Base-by-base conservation (phyloP, 2,113 vertebrate species). In the Otolemur garnettii region DNA sequence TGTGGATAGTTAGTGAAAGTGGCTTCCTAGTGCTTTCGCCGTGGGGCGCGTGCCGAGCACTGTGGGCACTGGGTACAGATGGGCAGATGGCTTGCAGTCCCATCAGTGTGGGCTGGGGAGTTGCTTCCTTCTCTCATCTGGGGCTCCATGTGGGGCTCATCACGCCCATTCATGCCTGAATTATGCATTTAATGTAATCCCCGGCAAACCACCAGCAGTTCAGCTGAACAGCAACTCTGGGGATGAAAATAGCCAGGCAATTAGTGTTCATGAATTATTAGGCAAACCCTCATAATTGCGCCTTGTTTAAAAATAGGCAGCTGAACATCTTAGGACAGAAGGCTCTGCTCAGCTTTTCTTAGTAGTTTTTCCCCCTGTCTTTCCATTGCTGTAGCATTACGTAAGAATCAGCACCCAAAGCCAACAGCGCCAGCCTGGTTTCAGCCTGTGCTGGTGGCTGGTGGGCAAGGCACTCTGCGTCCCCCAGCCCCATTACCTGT, bases 341-440 rank as follows among this genome's bases (percentile, higher is more conserved):
- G 75, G 13, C 50, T 84, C 21, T 62, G 35, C 84, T 96, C 33
- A 89, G 55, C 84, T 93, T 94, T 79, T 79, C 72, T n/a, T 15
- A 11, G 4, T 24, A 22, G 6, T 45, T 71, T 55, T 30, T 42
- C 7, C 19, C n/a, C 19, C 21, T 19, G 35, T 21, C 50, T 84
- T 91, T 26, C 24, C 24, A 75, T 85, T 60, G 69, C 11, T 35
- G 9, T 33, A 79, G 45, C 42, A 42, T 89, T 59, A 30, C 4
- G 0, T 62, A 59, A 75, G 77, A 75, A 80, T 87, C 75, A 50
- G 55, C 28, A 53, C 50, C 72, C 38, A 15, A 30, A 75, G 80
- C 21, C 22, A 18, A 28, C 2, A 62, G 93, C 30, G 15, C 59
- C 33, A 9, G 38, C 26, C 62, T 92, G 21, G 0, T 35, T 77